Evolutionary conservation across 1,140 invertebrate genomes (phyloP).

Genomic region (Drosophila seguyi): DNA sequence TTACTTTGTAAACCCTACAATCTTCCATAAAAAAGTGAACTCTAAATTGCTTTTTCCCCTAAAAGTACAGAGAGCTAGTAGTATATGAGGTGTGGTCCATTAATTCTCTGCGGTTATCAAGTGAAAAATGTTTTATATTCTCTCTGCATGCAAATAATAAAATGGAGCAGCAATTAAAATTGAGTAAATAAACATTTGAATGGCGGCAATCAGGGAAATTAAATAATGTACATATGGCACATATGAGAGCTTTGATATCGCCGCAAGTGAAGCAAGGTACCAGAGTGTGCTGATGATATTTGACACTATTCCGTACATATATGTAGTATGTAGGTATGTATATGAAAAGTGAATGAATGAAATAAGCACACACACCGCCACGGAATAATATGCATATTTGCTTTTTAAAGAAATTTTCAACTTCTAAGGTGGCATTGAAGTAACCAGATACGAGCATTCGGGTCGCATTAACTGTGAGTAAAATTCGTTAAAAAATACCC

Average conservation of each 20-base stretch:
- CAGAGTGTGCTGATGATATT: slow-evolving; percentile 19
- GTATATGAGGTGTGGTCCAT: slow-evolving; percentile 19
- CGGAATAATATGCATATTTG: slow-evolving; percentile 16
- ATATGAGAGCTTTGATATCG: slow-evolving; percentile 33
- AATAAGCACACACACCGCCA: slow-evolving; percentile 4
- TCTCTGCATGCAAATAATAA: slow-evolving; percentile 22
- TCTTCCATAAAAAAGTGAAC: no score
- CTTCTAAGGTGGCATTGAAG: slow-evolving; percentile 27
- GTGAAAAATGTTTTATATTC: slow-evolving; percentile 13
- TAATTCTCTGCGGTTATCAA: slow-evolving; percentile 21
- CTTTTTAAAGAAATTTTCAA: slow-evolving; percentile 9
- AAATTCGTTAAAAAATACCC: slow-evolving; percentile 1
- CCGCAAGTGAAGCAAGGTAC: slow-evolving; percentile 16
- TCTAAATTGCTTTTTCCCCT: not conserved
- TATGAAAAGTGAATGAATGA: slow-evolving; percentile 10
- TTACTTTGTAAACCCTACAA: not conserved
- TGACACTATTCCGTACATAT: slow-evolving; percentile 7
- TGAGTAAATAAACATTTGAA: slow-evolving; percentile 34
- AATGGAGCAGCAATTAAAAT: slow-evolving; percentile 39
- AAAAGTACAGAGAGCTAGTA: not conserved
- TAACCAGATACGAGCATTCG: slow-evolving; percentile 14
- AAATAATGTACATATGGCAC: slow-evolving; percentile 22
- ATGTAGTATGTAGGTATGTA: not conserved
- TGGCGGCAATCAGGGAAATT: slow-evolving; percentile 39
- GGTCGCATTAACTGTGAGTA: slow-evolving; percentile 3